Percentiles rank a stretch among this genome's conserved stretches.
phyloP scores from a whole-genome alignment of 2,113 vertebrate species.

The Eubucco bourcierii region DNA sequence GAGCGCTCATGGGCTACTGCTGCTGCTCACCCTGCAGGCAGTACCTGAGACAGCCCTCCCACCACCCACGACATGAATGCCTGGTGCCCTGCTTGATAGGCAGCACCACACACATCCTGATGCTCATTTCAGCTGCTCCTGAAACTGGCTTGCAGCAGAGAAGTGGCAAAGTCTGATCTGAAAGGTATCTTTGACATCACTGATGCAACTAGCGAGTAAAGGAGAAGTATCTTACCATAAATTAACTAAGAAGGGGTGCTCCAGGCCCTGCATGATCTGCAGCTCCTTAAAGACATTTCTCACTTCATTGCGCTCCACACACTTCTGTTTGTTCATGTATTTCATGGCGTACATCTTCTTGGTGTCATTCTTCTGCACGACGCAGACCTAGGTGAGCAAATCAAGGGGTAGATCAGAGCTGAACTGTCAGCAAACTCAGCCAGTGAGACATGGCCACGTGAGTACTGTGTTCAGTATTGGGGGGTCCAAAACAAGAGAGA shows the following conservation, averaged over 20 bases:
- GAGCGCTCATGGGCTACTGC: too few species aligned
- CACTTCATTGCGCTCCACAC: conserved; percentile 95
- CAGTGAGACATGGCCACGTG: rapidly evolving
- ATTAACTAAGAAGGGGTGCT: conserved; percentile 96
- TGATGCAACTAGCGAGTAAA: neutral
- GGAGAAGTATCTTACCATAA: conserved; percentile 83
- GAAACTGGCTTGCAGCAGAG: neutral
- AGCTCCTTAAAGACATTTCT: conserved; percentile 96
- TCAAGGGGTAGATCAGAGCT: neutral
- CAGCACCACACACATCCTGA: neutral
- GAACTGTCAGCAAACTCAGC: neutral
- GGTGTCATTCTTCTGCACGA: conserved; percentile 97
- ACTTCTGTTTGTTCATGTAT: conserved; percentile 98
- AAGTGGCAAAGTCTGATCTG: neutral
- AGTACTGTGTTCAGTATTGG: too few species aligned
- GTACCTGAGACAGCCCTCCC: too few species aligned
- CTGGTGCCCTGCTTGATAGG: neutral
- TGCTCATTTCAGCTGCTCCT: neutral
- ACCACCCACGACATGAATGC: too few species aligned
- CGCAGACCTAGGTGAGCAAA: conserved; percentile 84
- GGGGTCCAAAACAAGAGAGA: too few species aligned
- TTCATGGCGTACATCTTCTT: conserved; percentile 99
- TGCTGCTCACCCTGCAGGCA: too few species aligned
- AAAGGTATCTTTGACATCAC: rapidly evolving
- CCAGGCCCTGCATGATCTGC: conserved; percentile 97